Evolutionary conservation across 2,113 vertebrate genomes (phyloP).

Genomic region (Neodontobutis hainanensis): DNA sequence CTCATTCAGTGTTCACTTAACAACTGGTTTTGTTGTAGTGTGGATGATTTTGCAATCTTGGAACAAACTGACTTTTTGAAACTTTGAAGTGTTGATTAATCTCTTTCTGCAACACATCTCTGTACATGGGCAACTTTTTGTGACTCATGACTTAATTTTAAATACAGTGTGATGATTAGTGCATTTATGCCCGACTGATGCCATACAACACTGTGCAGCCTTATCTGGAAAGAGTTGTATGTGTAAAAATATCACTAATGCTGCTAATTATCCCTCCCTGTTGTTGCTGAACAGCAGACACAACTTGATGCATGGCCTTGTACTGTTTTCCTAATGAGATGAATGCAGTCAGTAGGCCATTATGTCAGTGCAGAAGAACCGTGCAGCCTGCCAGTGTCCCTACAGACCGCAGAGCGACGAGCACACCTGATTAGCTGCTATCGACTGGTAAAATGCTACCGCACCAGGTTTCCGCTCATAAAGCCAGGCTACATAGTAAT

Average conservation of each 20-base stretch:
- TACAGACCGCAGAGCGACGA: constrained; percentile 30
- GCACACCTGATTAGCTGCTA: constrained; percentile 50
- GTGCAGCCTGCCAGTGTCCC: constrained; percentile 23
- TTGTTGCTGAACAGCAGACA: neutral
- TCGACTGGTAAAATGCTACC: constrained; percentile 61
- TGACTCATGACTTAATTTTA: too few species aligned
- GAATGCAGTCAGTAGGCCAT: constrained; percentile 6
- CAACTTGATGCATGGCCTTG: neutral
- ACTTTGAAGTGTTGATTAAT: too few species aligned
- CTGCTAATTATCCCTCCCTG: neutral
- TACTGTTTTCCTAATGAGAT: constrained; percentile 25
- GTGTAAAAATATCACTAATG: constrained; percentile 1
- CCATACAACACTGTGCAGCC: neutral
- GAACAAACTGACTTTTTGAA: too few species aligned
- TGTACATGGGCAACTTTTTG: too few species aligned
- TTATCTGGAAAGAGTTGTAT: neutral
- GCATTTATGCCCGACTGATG: too few species aligned
- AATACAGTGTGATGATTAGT: too few species aligned
- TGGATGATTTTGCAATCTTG: too few species aligned
- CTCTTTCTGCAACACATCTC: too few species aligned
- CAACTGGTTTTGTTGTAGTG: too few species aligned
- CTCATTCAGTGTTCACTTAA: too few species aligned
- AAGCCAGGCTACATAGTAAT: constrained; percentile 56
- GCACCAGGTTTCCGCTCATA: constrained; percentile 51
- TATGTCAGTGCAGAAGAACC: constrained; percentile 20